A percentile compares a stretch with the other conserved stretches of the same genome.
Evolutionary conservation across 1,140 invertebrate species (phyloP).

Genomic region (Halesus radiatus): DNA sequence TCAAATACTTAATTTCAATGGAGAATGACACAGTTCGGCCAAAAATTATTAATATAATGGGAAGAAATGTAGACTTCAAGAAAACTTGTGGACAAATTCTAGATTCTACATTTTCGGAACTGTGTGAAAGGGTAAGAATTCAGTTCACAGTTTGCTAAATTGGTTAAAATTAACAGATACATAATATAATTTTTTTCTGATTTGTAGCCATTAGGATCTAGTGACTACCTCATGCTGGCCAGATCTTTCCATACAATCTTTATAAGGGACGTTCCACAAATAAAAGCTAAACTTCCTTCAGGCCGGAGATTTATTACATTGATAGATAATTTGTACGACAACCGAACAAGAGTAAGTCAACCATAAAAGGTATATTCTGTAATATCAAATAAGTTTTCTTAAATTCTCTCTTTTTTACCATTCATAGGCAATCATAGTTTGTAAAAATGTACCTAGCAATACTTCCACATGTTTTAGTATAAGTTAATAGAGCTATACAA

Average conservation of each 20-base stretch:
- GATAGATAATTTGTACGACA: slow-evolving; percentile 98
- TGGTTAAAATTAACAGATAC: neutral
- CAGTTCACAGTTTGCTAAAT: too few species aligned
- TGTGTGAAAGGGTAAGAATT: slow-evolving; percentile 87
- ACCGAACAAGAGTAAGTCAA: slow-evolving; percentile 79
- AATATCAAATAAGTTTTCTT: too few species aligned
- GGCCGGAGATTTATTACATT: slow-evolving; percentile 96
- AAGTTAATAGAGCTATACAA: too few species aligned
- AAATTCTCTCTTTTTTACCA: too few species aligned
- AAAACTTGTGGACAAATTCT: slow-evolving; percentile 94
- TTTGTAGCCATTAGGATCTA: slow-evolving; percentile 88
- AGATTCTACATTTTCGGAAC: slow-evolving; percentile 90
- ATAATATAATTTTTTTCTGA: neutral
- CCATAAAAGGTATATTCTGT: neutral
- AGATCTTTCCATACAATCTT: slow-evolving; percentile 96
- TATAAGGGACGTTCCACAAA: slow-evolving; percentile 89
- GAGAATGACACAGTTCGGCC: slow-evolving; percentile 92
- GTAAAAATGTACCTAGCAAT: too few species aligned
- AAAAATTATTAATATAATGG: slow-evolving; percentile 87
- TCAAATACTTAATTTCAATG: slow-evolving; percentile 89
- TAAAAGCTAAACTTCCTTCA: slow-evolving; percentile 84
- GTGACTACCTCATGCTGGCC: slow-evolving; percentile 93
- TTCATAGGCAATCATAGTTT: too few species aligned
- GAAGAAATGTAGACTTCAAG: slow-evolving; percentile 88
- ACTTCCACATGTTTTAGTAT: too few species aligned